A percentile compares a stretch with the other conserved stretches of the same genome.
These are phyloP conservation scores for Alouatta palliata DNA, from an alignment of 2,113 vertebrate species.

Conservation along the genomic window DNA sequence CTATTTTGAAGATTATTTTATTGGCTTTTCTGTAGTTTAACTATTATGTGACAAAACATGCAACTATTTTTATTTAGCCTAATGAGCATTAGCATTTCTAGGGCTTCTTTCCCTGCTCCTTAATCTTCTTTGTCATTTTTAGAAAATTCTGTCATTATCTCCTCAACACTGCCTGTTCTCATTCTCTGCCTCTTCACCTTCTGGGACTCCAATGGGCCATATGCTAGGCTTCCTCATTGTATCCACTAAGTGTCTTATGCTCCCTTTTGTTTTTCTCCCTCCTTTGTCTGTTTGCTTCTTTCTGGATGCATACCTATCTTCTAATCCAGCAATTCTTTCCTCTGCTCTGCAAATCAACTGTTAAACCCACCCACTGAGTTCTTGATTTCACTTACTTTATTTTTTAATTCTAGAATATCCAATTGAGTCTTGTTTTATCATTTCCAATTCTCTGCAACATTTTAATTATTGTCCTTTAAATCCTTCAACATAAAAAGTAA, in stretches of 20 bases:
- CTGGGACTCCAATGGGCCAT: background rate
- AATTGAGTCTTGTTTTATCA: background rate
- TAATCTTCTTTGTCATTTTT: background rate
- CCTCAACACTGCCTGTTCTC: background rate
- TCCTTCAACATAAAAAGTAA: background rate
- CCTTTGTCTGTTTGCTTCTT: background rate
- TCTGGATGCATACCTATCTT: background rate
- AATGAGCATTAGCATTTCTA: background rate
- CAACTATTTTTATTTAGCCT: constrained; percentile 15
- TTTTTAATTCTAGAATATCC: background rate
- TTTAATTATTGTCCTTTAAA: background rate
- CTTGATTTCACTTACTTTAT: background rate
- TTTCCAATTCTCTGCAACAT: background rate
- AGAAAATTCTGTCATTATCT: background rate
- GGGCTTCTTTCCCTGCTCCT: background rate
- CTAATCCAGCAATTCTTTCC: background rate
- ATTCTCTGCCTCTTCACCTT: background rate
- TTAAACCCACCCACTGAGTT: background rate
- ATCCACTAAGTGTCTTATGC: background rate
- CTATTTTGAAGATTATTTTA: background rate
- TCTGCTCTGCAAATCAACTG: background rate
- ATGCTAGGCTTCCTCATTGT: background rate
- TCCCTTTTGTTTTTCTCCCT: background rate
- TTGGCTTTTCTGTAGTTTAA: background rate
- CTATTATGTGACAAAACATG: background rate